These are phyloP conservation scores for Ceyx margarethae DNA, from an alignment of 2,113 vertebrate species.

Conservation along the genomic window DNA sequence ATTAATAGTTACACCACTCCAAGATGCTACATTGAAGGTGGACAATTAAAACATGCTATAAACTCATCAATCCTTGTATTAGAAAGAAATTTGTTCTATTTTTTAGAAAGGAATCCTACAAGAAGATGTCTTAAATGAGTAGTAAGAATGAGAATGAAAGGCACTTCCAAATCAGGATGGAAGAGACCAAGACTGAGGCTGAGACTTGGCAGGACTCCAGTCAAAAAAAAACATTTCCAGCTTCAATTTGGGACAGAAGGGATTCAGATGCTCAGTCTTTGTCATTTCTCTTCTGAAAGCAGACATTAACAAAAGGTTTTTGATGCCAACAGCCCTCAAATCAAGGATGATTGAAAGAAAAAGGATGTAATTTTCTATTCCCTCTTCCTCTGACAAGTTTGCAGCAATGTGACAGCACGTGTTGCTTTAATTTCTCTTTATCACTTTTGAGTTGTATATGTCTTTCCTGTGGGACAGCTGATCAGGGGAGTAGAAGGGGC, in stretches of 20 bases:
- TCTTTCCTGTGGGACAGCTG: conserved; percentile 10
- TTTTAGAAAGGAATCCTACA: not conserved
- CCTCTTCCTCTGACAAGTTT: conserved; percentile 30
- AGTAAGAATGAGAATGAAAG: not conserved
- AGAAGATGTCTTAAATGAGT: not conserved
- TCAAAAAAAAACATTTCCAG: not conserved
- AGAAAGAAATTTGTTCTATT: not conserved
- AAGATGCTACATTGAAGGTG: not conserved
- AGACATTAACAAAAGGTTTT: conserved; percentile 31
- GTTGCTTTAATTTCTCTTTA: conserved; percentile 39
- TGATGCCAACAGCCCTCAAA: conserved; percentile 47
- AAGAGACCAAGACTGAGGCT: not conserved
- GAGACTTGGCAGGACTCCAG: not conserved
- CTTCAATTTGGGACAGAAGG: not conserved
- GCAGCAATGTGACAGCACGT: not conserved
- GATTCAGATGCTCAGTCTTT: conserved; percentile 29
- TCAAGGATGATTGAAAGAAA: conserved; percentile 47
- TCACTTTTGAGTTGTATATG: conserved; percentile 36
- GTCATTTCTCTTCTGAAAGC: not conserved
- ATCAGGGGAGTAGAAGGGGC: not conserved
- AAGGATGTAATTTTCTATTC: conserved; percentile 40
- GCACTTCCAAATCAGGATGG: not conserved
- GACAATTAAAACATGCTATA: not conserved
- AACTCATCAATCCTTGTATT: not conserved
- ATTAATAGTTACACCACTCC: not conserved